Base-by-base conservation (phyloP, 2,797 vertebrate species). In the Zonotrichia albicollis region DNA sequence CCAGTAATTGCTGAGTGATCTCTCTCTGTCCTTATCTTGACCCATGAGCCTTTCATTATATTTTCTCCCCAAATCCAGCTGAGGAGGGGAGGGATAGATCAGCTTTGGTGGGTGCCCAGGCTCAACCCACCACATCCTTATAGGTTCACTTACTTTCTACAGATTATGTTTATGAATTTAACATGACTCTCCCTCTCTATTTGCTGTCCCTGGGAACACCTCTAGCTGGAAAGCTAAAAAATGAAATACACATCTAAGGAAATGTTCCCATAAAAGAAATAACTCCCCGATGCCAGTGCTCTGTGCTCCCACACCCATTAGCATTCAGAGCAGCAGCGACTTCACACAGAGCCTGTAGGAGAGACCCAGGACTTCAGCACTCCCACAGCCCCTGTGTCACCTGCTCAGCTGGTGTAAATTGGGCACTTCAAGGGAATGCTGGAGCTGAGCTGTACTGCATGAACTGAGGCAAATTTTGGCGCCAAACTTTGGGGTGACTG, bases 81-180 rank as follows among this genome's bases (percentile, higher is more conserved):
- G 84, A 85, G 64, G 40, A 90, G 30, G 21, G 40, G n/a, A 79
- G 76, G 21, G 43, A 50, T 6, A 18, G 38, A 88, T 50, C 2
- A 6, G 80, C 71, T 90, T 79, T 60, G 62, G 67, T 90, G 76
- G 66, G 57, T 18, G 10, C 55, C 40, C 55, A 75, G 83, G 32
- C 53, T 90, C 84, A 87, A 71, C 62, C 76, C 50, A 75, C 75
- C 58, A 34, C 43, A 62, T 82, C 80, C 74, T 93, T 74, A 53
- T 30, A 32, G 1, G 9, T 86, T 92, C 43, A 3, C 73, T 85
- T 77, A 19, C 65, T 93, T 93, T 72, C 72, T 66, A 30, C 38
- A 40, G 67, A 45, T 60, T 76, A 45, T 77, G 70, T 96, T 92
- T 97, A 95, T 95, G 87, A 96, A 94, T 94, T 95, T 97, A 95